These are phyloP conservation scores for Enteromius anoplus DNA, from an alignment of 2,797 vertebrate species.

Conservation along the genomic window DNA sequence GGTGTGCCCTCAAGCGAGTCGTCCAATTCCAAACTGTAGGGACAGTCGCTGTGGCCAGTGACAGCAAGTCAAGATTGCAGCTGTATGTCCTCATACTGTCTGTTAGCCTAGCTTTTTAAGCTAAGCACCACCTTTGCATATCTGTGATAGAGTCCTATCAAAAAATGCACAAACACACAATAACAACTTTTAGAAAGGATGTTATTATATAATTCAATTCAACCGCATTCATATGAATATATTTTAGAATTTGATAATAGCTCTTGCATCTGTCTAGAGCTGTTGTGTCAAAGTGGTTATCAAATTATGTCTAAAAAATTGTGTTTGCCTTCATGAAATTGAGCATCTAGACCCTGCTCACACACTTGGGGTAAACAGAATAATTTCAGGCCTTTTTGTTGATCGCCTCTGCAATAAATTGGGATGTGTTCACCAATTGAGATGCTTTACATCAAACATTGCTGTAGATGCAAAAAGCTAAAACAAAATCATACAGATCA, in stretches of 20 bases:
- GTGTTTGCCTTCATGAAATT: neutral
- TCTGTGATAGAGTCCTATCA: neutral
- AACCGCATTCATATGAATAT: neutral
- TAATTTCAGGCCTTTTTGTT: neutral
- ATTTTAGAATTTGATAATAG: neutral
- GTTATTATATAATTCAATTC: neutral
- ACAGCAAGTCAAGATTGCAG: neutral
- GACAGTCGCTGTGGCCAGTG: neutral
- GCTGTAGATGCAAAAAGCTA: neutral
- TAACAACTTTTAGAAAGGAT: neutral
- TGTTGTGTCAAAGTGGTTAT: neutral
- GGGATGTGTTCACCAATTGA: neutral
- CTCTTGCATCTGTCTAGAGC: neutral
- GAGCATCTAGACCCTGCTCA: neutral
- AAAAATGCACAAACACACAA: neutral
- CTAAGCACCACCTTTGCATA: neutral
- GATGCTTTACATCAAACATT: too few relatives aligned
- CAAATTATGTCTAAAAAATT: neutral
- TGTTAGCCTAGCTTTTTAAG: neutral
- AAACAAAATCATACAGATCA: neutral
- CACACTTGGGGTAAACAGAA: neutral
- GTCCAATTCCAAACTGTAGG: neutral
- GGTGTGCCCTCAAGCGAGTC: neutral
- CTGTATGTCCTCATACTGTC: neutral
- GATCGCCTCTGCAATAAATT: neutral